phyloP scores from a whole-genome alignment of 2,888 invertebrate species.

The Drosophila setosimentum region DNA sequence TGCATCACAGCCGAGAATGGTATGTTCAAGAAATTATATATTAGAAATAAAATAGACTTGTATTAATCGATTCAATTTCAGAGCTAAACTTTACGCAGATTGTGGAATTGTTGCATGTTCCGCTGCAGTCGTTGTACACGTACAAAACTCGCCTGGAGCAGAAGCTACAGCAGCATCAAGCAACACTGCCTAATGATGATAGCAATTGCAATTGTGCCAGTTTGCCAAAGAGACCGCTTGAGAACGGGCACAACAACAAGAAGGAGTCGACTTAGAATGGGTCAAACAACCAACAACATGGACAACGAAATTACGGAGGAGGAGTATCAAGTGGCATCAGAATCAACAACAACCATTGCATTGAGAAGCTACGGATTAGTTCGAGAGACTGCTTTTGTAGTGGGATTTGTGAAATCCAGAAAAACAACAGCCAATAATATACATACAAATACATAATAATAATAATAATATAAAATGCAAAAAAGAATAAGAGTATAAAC shows the following conservation, averaged over 20 bases:
- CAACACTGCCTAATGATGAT: slow-evolving; percentile 54
- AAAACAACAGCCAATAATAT: slow-evolving; percentile 53
- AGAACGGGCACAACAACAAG: slow-evolving; percentile 80
- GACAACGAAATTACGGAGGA: slow-evolving; percentile 41
- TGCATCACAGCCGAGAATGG: slow-evolving; percentile 95
- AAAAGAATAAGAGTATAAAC: slow-evolving; percentile 9
- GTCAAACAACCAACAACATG: not conserved
- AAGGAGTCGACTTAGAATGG: slow-evolving; percentile 51
- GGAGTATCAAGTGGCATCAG: slow-evolving; percentile 8
- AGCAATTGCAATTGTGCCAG: slow-evolving; percentile 55
- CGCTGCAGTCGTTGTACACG: slow-evolving; percentile 93
- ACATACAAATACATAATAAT: slow-evolving; percentile 26
- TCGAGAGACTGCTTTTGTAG: slow-evolving; percentile 59
- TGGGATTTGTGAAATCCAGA: slow-evolving; percentile 57
- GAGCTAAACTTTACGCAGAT: slow-evolving; percentile 94
- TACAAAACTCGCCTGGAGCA: slow-evolving; percentile 82
- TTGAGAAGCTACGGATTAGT: slow-evolving; percentile 53
- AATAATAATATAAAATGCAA: slow-evolving; percentile 19
- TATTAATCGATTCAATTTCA: slow-evolving; percentile 85
- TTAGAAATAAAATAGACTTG: not conserved
- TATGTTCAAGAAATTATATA: slow-evolving; percentile 73
- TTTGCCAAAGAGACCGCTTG: slow-evolving; percentile 60
- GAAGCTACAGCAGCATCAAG: slow-evolving; percentile 61
- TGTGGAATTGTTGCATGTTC: slow-evolving; percentile 94
- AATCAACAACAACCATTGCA: slow-evolving; percentile 23